phyloP scores from a whole-genome alignment of 30 jellyfish, hydroid and myxozoan species.

The Rhopilema esculentum region DNA sequence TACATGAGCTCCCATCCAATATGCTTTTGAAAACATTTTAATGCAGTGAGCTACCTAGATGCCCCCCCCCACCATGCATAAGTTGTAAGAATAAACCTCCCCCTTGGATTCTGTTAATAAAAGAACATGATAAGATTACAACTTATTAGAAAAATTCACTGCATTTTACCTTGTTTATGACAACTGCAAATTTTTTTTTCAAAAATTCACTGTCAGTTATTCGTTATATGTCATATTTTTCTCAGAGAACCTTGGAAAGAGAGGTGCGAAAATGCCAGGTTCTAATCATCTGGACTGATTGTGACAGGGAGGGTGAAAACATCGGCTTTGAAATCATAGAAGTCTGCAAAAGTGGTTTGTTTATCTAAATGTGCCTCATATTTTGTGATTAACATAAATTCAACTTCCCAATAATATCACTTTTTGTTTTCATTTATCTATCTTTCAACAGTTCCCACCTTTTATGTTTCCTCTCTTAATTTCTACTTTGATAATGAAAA shows the following conservation, averaged over 20 bases:
- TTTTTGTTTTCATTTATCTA: neutral
- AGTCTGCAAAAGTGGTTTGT: constrained; percentile 81
- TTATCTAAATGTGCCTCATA: neutral
- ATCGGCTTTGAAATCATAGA: constrained; percentile 96
- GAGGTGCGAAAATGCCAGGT: constrained; percentile 86
- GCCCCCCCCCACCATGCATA: too few relatives aligned
- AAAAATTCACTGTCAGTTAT: neutral
- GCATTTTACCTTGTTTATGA: too few relatives aligned
- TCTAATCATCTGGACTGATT: constrained; percentile 97
- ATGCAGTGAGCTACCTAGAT: too few relatives aligned
- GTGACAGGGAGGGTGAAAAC: constrained; percentile 99
- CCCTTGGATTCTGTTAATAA: too few relatives aligned
- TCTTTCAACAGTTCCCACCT: neutral
- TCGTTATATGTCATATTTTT: neutral
- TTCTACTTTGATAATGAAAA: too few relatives aligned
- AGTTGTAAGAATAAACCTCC: too few relatives aligned
- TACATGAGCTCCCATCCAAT: too few relatives aligned
- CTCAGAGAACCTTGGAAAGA: constrained; percentile 88
- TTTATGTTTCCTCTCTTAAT: neutral
- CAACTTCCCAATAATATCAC: too few relatives aligned
- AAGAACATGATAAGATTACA: too few relatives aligned
- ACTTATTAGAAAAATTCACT: too few relatives aligned
- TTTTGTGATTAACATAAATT: neutral
- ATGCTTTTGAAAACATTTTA: too few relatives aligned
- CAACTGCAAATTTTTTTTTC: too few relatives aligned